Evolutionary conservation across 2,113 vertebrate genomes (phyloP).

Genomic region (Sebastes fasciatus): DNA sequence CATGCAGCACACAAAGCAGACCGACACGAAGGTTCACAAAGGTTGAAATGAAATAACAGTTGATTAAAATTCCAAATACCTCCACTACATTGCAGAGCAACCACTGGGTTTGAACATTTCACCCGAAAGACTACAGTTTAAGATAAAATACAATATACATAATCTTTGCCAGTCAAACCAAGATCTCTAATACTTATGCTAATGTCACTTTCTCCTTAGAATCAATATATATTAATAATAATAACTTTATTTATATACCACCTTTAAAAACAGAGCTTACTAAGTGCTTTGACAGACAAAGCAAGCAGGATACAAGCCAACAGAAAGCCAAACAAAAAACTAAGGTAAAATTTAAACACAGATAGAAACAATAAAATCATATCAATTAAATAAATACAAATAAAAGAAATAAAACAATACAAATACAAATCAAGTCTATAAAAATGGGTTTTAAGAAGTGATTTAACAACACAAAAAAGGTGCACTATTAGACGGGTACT

Average conservation of each 20-base stretch:
- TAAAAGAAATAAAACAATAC: too few relatives aligned
- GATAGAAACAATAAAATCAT: neutral
- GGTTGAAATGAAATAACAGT: conserved; percentile 12
- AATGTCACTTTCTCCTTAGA: neutral
- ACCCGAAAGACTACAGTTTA: neutral
- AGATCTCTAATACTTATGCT: neutral
- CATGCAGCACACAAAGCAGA: neutral
- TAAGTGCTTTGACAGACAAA: too few relatives aligned
- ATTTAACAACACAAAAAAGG: too few relatives aligned
- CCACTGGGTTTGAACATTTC: neutral
- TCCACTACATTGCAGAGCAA: conserved; percentile 11
- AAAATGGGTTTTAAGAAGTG: too few relatives aligned
- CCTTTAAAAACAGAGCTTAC: too few relatives aligned
- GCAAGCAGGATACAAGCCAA: too few relatives aligned
- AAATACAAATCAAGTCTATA: too few relatives aligned
- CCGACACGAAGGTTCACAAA: conserved; percentile 11
- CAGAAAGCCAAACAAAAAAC: too few relatives aligned
- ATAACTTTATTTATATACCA: too few relatives aligned
- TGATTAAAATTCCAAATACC: conserved; percentile 5
- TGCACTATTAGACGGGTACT: too few relatives aligned
- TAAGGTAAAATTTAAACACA: neutral
- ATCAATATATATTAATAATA: too few relatives aligned
- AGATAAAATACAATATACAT: neutral
- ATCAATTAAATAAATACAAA: too few relatives aligned
- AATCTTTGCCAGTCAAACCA: neutral